phyloP scores from a whole-genome alignment of 2,797 vertebrate species.

The Chloroceryle inda region DNA sequence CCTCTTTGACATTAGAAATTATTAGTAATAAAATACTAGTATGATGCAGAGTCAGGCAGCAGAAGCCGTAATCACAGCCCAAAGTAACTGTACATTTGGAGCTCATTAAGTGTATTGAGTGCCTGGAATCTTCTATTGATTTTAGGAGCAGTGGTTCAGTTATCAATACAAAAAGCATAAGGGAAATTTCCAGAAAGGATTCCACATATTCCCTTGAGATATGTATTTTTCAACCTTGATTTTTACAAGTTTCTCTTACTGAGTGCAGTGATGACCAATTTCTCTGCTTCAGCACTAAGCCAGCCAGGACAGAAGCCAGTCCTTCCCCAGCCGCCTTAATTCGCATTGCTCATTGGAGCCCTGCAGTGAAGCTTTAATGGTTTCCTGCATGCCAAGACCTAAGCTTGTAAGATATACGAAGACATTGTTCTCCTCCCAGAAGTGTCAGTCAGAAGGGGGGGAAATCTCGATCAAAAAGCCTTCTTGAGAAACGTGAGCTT shows the following conservation, averaged over 20 bases:
- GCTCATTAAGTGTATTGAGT: not conserved
- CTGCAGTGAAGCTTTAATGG: rapidly evolving
- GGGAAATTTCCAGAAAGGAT: not conserved
- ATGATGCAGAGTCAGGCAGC: not conserved
- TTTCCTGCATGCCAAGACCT: not conserved
- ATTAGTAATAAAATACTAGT: not conserved
- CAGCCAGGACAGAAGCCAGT: not conserved
- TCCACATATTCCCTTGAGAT: not conserved
- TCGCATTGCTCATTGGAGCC: rapidly evolving
- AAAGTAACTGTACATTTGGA: slow-evolving; percentile 20
- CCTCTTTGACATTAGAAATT: not conserved
- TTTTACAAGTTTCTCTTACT: not conserved
- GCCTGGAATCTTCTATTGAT: slow-evolving; percentile 15
- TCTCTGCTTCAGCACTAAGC: not conserved
- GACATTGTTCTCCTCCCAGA: not conserved
- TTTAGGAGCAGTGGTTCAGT: not conserved
- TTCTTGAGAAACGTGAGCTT: not conserved
- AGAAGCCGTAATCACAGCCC: not conserved
- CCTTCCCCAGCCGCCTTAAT: not conserved
- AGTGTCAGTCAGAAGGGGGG: not conserved
- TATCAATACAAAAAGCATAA: not conserved
- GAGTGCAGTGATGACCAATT: not conserved
- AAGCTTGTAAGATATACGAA: not conserved
- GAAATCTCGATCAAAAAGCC: not conserved
- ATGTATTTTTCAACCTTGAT: not conserved